phyloP scores from a whole-genome alignment of 2,888 invertebrate genomes.

The Macaria notata region DNA sequence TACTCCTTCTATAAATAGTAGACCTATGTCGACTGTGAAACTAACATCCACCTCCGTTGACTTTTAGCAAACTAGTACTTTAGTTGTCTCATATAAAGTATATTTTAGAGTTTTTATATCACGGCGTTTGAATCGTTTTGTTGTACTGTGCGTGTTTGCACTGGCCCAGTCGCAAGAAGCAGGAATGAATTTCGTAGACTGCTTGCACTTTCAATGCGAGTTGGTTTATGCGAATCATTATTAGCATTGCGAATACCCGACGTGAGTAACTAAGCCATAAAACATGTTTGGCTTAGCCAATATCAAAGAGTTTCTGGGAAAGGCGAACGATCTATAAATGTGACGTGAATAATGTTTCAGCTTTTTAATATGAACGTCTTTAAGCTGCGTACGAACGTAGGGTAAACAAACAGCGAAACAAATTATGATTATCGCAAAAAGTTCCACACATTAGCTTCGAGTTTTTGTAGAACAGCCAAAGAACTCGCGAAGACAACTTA shows the following conservation, averaged over 20 bases:
- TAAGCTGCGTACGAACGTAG: slow-evolving; percentile 14
- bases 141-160: slow-evolving; percentile 38
- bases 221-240: slow-evolving; percentile 56
- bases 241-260: slow-evolving; percentile 47
- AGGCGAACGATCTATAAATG: slow-evolving; percentile 31
- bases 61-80: slow-evolving; percentile 33
- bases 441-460: slow-evolving; percentile 18
- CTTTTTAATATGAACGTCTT: slow-evolving; percentile 20
- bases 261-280: slow-evolving; percentile 33
- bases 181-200: slow-evolving; percentile 67
- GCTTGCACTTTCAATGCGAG: slow-evolving; percentile 74
- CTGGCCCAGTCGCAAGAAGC: slow-evolving; percentile 70
- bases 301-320: slow-evolving; percentile 41
- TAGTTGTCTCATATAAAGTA: slow-evolving; percentile 29
- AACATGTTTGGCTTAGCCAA: slow-evolving; percentile 36
- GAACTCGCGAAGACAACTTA: slow-evolving; percentile 9
- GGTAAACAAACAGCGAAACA: slow-evolving; percentile 28
- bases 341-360: slow-evolving; percentile 25
- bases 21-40: slow-evolving; percentile 34
- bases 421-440: slow-evolving; percentile 31
- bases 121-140: slow-evolving; percentile 30
- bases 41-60: slow-evolving; percentile 31
- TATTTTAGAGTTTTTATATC: slow-evolving; percentile 26
- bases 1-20: slow-evolving; percentile 71
- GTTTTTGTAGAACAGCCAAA: slow-evolving; percentile 11